These are phyloP conservation scores for Anomalospiza imberbis DNA, from an alignment of 2,797 vertebrate species.

Conservation along the genomic window DNA sequence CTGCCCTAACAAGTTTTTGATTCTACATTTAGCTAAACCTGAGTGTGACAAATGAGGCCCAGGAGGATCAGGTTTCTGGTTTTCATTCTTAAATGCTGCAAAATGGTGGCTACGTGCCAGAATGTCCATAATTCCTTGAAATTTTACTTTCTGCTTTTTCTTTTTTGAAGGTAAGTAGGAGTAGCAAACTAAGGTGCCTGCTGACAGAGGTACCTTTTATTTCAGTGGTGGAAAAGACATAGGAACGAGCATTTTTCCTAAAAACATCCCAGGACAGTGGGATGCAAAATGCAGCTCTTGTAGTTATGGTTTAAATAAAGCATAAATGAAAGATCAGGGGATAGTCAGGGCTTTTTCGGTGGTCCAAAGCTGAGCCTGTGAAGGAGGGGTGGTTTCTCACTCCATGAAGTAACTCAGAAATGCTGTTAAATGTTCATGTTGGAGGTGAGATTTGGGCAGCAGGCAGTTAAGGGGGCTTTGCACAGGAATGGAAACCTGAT, in stretches of 20 bases:
- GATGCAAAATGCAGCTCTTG: neutral
- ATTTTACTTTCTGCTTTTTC: neutral
- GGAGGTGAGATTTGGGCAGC: neutral
- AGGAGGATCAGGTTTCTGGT: neutral
- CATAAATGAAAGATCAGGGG: neutral
- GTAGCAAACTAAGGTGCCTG: neutral
- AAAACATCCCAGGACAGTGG: neutral
- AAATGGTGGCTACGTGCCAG: rapidly evolving
- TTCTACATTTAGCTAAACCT: neutral
- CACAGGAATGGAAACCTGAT: neutral
- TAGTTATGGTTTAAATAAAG: neutral
- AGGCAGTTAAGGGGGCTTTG: neutral
- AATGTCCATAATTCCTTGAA: neutral
- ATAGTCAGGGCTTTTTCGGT: neutral
- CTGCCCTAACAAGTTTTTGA: neutral
- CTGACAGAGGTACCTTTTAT: neutral
- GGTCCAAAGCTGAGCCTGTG: neutral
- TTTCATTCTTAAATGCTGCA: neutral
- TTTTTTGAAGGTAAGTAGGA: neutral
- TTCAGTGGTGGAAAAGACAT: neutral
- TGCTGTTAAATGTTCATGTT: rapidly evolving
- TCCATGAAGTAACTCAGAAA: neutral
- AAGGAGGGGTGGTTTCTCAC: neutral
- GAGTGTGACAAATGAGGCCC: neutral
- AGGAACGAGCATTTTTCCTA: neutral